These are phyloP conservation scores for Etheostoma perlongum DNA, from an alignment of 2,797 vertebrate genomes.

Conservation along the genomic window DNA sequence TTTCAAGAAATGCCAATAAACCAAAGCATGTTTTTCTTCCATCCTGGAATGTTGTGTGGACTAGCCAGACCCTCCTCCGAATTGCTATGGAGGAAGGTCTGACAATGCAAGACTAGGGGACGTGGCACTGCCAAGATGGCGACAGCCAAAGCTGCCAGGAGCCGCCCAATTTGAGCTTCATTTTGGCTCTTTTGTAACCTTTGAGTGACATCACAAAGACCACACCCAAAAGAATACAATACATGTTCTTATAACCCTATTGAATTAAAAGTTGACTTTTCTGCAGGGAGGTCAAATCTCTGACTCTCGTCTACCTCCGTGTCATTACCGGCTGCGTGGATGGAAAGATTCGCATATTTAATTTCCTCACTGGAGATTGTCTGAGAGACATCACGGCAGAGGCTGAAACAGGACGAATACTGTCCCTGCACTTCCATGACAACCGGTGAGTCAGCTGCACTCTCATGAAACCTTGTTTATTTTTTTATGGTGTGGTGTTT, in stretches of 20 bases:
- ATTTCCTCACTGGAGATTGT: constrained; percentile 89
- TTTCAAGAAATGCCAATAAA: no score
- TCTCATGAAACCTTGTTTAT: not conserved
- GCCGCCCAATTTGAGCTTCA: no score
- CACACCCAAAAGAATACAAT: not conserved
- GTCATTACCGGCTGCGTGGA: constrained; percentile 91
- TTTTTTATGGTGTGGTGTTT: not conserved
- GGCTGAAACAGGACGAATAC: constrained; percentile 75
- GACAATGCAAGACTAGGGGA: no score
- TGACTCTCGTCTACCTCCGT: constrained; percentile 89
- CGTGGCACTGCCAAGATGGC: no score
- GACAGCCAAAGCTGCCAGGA: no score
- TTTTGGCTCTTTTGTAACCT: no score
- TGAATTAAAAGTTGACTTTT: not conserved
- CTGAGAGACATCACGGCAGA: constrained; percentile 85
- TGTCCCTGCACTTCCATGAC: constrained; percentile 82
- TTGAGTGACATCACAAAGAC: no score
- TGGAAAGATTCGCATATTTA: constrained; percentile 91
- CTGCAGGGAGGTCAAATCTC: constrained; percentile 88
- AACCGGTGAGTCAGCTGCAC: constrained; percentile 80
- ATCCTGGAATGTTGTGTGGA: no score
- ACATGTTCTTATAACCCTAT: not conserved
- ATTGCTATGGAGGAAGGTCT: no score
- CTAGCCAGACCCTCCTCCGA: no score
- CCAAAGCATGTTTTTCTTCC: no score